Conservation (phyloP, 2,888 invertebrate species). For the Thyatira batis region DNA sequence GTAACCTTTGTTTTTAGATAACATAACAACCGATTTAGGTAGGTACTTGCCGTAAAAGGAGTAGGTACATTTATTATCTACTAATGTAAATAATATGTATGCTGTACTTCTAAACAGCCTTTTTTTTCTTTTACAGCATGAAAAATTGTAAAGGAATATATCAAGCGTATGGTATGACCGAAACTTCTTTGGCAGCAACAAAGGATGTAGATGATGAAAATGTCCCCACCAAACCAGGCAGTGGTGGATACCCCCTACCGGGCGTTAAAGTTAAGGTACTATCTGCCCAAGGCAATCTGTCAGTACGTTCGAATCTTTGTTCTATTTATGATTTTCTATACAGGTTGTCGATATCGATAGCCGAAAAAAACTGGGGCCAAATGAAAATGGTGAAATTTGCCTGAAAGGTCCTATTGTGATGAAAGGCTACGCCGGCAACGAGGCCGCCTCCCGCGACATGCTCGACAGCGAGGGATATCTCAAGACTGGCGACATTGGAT, state of each 20-base stretch:
- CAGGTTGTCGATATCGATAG: constrained; percentile 66
- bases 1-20: too few species aligned
- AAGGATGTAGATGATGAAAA: constrained; percentile 39
- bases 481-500: constrained; percentile 66
- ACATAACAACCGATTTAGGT: too few species aligned
- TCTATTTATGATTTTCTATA: too few species aligned
- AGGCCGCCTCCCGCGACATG: constrained; percentile 43
- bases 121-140: constrained; percentile 37
- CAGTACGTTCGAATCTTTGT: too few species aligned
- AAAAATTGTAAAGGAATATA: constrained; percentile 57
- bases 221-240: constrained; percentile 45
- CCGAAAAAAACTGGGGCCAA: constrained; percentile 43
- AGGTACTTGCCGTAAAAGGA: too few species aligned
- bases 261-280: constrained; percentile 56
- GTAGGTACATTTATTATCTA: too few species aligned
- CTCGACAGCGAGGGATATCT: constrained; percentile 60
- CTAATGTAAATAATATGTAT: too few species aligned
- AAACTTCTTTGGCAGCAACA: constrained; percentile 57
- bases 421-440: constrained; percentile 57
- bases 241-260: constrained; percentile 52
- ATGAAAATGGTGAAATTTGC: constrained; percentile 57
- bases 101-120: too few species aligned
- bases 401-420: constrained; percentile 54
- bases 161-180: constrained; percentile 71
- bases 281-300: too few species aligned